Evolutionary conservation across 2,113 vertebrate genomes (phyloP).

Genomic region (Natator depressus): DNA sequence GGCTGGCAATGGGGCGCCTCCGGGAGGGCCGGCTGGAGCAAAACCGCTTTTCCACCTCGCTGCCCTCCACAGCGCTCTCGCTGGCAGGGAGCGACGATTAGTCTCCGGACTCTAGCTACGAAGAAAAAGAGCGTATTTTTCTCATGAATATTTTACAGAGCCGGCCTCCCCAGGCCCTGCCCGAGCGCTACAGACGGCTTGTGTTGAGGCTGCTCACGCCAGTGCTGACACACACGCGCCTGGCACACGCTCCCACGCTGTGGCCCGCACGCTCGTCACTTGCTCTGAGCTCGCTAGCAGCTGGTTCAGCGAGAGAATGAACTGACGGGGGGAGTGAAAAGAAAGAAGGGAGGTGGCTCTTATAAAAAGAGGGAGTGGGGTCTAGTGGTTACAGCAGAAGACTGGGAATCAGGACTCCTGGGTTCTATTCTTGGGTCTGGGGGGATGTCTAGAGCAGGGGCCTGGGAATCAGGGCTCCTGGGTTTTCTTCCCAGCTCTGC

Average conservation of each 20-base stretch:
- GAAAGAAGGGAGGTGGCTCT: neutral
- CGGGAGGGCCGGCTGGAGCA: neutral
- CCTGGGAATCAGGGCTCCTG: neutral
- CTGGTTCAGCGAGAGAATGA: neutral
- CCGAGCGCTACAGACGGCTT: neutral
- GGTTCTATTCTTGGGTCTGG: neutral
- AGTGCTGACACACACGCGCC: neutral
- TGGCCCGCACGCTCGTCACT: too few relatives aligned
- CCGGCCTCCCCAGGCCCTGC: neutral
- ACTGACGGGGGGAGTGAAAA: too few relatives aligned
- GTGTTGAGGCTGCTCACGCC: neutral
- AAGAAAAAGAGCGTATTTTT: neutral
- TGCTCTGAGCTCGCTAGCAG: neutral
- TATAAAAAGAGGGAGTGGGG: neutral
- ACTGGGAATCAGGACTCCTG: neutral
- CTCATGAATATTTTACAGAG: neutral
- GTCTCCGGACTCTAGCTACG: neutral
- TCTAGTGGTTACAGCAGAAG: neutral
- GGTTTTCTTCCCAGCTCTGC: neutral
- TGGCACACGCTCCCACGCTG: accelerated
- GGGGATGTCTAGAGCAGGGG: neutral
- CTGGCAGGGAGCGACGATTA: neutral
- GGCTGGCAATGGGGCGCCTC: conserved; percentile 44
- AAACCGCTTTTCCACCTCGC: neutral
- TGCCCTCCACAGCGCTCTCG: neutral